Evolutionary conservation across 2,113 vertebrate genomes (phyloP).

Genomic region (Agelaius tricolor): DNA sequence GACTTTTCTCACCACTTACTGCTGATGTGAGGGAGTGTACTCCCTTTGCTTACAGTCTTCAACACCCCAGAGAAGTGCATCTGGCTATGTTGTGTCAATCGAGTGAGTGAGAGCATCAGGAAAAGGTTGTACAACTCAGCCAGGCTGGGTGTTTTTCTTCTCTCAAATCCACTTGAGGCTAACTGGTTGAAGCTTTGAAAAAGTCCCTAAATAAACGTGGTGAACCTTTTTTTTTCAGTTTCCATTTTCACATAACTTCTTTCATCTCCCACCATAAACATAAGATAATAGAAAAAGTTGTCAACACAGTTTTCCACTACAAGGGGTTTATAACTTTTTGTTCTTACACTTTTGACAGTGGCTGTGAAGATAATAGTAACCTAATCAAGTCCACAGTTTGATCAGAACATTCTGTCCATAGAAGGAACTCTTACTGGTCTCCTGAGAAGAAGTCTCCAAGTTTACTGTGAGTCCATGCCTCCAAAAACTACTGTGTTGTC

Average conservation of each 20-base stretch:
- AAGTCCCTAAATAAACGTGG: neutral
- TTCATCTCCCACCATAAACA: neutral
- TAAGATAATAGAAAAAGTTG: neutral
- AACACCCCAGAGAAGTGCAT: neutral
- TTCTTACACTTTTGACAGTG: neutral
- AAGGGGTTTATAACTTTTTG: neutral
- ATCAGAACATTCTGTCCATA: neutral
- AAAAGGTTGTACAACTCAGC: neutral
- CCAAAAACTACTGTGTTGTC: neutral
- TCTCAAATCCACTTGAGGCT: neutral
- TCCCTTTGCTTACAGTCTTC: neutral
- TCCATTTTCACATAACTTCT: neutral
- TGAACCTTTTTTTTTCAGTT: neutral
- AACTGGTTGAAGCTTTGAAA: neutral
- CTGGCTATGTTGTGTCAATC: neutral
- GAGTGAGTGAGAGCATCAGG: neutral
- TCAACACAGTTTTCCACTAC: neutral
- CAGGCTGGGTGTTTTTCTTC: neutral
- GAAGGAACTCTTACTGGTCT: neutral
- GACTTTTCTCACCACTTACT: neutral
- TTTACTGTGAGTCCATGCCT: neutral
- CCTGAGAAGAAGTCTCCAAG: fast-evolving
- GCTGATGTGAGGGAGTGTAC: neutral
- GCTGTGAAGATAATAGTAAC: neutral
- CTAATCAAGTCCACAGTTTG: neutral